Conservation (phyloP, 2,113 vertebrate species). For the Gambusia holbrooki region DNA sequence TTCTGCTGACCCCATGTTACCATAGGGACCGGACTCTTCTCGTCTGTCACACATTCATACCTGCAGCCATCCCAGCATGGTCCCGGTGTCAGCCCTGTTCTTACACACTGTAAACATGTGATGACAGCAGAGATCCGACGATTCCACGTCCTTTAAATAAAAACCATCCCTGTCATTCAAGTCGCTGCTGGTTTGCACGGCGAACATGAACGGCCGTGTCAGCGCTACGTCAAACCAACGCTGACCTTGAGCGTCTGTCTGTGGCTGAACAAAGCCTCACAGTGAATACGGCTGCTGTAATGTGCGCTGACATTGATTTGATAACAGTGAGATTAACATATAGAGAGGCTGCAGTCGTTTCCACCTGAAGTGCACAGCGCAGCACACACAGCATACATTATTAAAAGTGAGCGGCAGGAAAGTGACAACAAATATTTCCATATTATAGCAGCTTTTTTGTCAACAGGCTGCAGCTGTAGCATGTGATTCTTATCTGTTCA, state of each 20-base stretch:
- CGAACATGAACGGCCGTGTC: slow-evolving; percentile 18
- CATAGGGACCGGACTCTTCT: slow-evolving; percentile 19
- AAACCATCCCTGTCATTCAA: slow-evolving; percentile 9
- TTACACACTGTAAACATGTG: slow-evolving; percentile 3
- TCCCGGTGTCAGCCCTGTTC: not conserved
- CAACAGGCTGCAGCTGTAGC: slow-evolving; percentile 3
- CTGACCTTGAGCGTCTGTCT: slow-evolving; percentile 46
- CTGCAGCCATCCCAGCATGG: not conserved
- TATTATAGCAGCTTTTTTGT: slow-evolving; percentile 22
- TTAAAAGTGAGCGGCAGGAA: slow-evolving; percentile 49
- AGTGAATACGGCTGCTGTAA: slow-evolving; percentile 29
- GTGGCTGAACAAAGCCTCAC: slow-evolving; percentile 18
- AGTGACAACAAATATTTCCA: slow-evolving; percentile 41
- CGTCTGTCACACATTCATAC: slow-evolving; percentile 42
- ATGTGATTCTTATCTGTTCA: slow-evolving; percentile 27
- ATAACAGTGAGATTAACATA: slow-evolving; percentile 71
- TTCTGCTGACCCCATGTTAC: not conserved
- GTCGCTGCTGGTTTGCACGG: slow-evolving; percentile 3
- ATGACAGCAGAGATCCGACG: slow-evolving; percentile 4
- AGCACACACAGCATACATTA: slow-evolving; percentile 33
- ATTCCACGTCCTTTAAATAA: not conserved
- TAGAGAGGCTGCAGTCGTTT: slow-evolving; percentile 59
- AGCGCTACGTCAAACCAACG: slow-evolving; percentile 27
- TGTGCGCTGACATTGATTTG: slow-evolving; percentile 56
- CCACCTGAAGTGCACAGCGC: slow-evolving; percentile 27